Conservation (phyloP, 1,140 invertebrate genomes). For the Laodelphax striatellus region DNA sequence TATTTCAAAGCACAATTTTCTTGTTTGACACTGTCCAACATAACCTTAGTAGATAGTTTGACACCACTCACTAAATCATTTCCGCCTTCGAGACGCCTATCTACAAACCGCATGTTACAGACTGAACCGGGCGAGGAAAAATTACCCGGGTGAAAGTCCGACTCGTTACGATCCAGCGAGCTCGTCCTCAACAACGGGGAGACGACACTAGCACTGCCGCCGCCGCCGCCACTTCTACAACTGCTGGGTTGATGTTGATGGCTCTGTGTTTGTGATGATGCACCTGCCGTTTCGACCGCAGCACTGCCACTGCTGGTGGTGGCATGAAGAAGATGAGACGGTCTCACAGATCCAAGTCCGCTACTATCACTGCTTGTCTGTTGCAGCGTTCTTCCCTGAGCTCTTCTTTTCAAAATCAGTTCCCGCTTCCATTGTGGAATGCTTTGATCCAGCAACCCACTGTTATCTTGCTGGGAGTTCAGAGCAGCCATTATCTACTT, state of each 20-base stretch:
- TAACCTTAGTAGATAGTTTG: neutral
- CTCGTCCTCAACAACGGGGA: slow-evolving; percentile 18
- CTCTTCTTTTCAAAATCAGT: slow-evolving; percentile 49
- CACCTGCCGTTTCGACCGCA: slow-evolving; percentile 7
- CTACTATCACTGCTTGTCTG: slow-evolving; percentile 6
- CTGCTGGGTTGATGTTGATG: neutral
- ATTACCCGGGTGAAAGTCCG: slow-evolving; percentile 20
- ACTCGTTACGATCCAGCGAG: slow-evolving; percentile 18
- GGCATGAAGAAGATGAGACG: neutral
- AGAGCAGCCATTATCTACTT: slow-evolving; percentile 10
- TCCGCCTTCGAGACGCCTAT: slow-evolving; percentile 14
- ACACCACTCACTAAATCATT: slow-evolving; percentile 10
- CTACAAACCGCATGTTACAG: slow-evolving; percentile 21
- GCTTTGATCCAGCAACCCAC: slow-evolving; percentile 24
- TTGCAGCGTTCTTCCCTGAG: slow-evolving; percentile 27
- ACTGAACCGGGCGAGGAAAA: slow-evolving; percentile 10
- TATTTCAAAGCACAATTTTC: neutral
- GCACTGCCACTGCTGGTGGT: neutral
- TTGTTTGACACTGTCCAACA: neutral
- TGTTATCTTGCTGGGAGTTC: slow-evolving; percentile 12
- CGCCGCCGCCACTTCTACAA: slow-evolving; percentile 15
- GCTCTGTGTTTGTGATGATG: slow-evolving; percentile 2
- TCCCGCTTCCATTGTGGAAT: slow-evolving; percentile 63
- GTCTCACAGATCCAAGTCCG: slow-evolving; percentile 4
- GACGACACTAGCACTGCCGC: slow-evolving; percentile 4